These are phyloP conservation scores for Antennarius striatus DNA, from an alignment of 2,113 vertebrate species.

Conservation along the genomic window DNA sequence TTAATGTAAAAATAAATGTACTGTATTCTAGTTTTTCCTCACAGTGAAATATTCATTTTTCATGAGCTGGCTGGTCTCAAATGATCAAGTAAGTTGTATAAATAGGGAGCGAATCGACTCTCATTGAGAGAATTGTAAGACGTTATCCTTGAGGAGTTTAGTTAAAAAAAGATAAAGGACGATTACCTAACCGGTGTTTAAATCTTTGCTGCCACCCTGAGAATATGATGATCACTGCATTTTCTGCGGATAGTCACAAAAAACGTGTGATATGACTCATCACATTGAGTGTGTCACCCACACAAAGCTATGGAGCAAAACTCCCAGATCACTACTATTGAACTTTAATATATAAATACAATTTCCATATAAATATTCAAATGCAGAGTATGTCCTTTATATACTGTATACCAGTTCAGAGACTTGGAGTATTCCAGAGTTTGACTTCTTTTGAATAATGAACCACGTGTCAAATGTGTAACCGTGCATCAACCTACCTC, in stretches of 20 bases:
- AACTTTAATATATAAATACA: neutral
- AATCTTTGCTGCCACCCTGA: slow-evolving; percentile 70
- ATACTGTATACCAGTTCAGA: no score
- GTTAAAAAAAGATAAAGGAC: neutral
- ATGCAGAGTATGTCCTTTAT: neutral
- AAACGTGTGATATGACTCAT: neutral
- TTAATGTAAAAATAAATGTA: neutral
- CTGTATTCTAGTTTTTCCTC: neutral
- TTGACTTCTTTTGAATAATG: no score
- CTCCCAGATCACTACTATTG: neutral
- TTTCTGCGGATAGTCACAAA: neutral
- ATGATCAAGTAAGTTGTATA: slow-evolving; percentile 8
- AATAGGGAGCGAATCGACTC: no score
- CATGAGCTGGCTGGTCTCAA: neutral
- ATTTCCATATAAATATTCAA: neutral
- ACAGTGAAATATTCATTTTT: neutral
- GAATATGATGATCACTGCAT: slow-evolving; percentile 44
- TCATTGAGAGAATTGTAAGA: no score
- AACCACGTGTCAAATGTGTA: neutral
- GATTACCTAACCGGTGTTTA: slow-evolving; percentile 4
- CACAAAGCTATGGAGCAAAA: neutral
- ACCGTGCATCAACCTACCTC: slow-evolving; percentile 3
- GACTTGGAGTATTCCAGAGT: no score
- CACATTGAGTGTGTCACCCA: neutral
- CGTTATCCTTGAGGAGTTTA: neutral